phyloP scores from a whole-genome alignment of 1,140 invertebrate genomes.

The Ditylenchus dipsaci region DNA sequence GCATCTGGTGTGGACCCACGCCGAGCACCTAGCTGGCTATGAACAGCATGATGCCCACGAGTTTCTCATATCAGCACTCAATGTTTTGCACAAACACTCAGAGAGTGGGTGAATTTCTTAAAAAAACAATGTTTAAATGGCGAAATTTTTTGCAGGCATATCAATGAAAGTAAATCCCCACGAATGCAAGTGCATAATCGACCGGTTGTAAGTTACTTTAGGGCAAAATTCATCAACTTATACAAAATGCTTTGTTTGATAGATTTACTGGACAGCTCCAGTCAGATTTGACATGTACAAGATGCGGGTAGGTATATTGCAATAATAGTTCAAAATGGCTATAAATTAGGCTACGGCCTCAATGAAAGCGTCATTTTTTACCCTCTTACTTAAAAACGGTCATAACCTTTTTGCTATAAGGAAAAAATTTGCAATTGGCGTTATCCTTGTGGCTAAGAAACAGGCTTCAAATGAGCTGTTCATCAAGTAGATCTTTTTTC shows the following conservation, averaged over 20 bases:
- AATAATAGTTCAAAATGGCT: conserved; percentile 12
- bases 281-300: conserved; percentile 90
- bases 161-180: conserved; percentile 59
- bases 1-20: conserved; percentile 86
- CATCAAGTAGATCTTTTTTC: too few relatives aligned
- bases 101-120: conserved; percentile 55
- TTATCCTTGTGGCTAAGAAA: too few relatives aligned
- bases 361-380: too few relatives aligned
- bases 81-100: conserved; percentile 81
- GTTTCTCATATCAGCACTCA: conserved; percentile 90
- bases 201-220: conserved; percentile 80
- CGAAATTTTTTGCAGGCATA: conserved; percentile 17
- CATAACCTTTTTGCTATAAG: too few relatives aligned
- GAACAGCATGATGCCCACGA: conserved; percentile 98
- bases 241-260: not conserved
- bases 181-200: conserved; percentile 90
- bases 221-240: not conserved
- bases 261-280: conserved; percentile 73
- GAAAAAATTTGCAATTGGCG: too few relatives aligned
- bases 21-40: conserved; percentile 82
- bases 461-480: too few relatives aligned
- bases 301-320: conserved; percentile 72
- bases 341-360: too few relatives aligned
- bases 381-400: too few relatives aligned
- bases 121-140: not conserved